Evolutionary conservation across 2,888 invertebrate genomes (phyloP), one percentile per base, ranked within the genome.

Genomic region (Pilophorus perplexus): DNA sequence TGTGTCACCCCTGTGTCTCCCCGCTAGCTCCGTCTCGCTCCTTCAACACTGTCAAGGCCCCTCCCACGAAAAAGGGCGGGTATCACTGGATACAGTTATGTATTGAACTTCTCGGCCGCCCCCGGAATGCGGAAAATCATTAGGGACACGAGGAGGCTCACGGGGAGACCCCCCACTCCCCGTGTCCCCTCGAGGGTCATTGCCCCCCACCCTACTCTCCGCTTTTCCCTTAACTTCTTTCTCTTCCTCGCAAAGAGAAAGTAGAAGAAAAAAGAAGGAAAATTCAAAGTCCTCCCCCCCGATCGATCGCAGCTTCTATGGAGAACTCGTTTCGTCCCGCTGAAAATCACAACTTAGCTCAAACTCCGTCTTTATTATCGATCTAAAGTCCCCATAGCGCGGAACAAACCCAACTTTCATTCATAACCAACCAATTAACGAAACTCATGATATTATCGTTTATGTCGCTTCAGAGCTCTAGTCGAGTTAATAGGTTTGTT

Each of bases 11-110:
- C 48, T 23, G 25, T 52, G 12, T 14, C 38, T 12, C 27, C 14
- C 27, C 27, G 1, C 28, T 55, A 10, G n/a, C 38, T 37, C 38
- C n/a, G 38, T 38, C 38, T 55, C 52, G 10, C 52, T 37, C 22
- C 38, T 18, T 5, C 38, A 46, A 33, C 62, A 62, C 28, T 27
- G 33, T 33, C 33, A 16, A 46, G 42, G 62, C 62, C 20, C 46
- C 62, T 62, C 62, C 62, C 62, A 48, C 62, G 59, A 22, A 42
- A 59, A 59, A 59, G 59, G 59, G 59, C 59, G 59, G 22, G 18
- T 6, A 8, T 18, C 42, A 14, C 28, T 8, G 25, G 27, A 59
- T 59, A 59, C 59, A 59, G 42, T 59, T 59, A 59, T 59, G 59
- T 59, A 59, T 59, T 42, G 20, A 38, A 38, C 12, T 14, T 52